Evolutionary conservation across 2,113 vertebrate genomes (phyloP).

Genomic region (Charadrius vociferus): DNA sequence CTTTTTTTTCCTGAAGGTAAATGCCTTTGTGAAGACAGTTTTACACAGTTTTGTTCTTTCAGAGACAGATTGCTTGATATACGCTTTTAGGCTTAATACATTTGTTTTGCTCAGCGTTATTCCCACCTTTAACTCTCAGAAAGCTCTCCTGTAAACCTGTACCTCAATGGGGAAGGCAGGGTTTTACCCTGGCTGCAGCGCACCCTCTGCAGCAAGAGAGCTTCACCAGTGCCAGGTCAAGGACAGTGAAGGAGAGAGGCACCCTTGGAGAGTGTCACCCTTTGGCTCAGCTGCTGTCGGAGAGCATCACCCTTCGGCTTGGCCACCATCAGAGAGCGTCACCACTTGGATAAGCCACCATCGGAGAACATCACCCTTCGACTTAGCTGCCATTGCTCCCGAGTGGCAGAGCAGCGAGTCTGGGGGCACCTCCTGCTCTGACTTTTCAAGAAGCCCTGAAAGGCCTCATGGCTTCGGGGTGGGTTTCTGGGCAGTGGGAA

Average conservation of each 20-base stretch:
- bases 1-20: background rate
- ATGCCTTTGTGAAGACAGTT: background rate
- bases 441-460: background rate
- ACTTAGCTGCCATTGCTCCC: accelerated
- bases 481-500: background rate
- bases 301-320: too few relatives aligned
- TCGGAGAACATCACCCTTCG: too few relatives aligned
- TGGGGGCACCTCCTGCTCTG: background rate
- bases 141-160: background rate
- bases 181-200: background rate
- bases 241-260: too few relatives aligned
- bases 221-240: accelerated
- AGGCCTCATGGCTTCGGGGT: too few relatives aligned
- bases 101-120: background rate
- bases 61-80: background rate
- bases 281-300: background rate
- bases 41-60: background rate
- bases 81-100: background rate
- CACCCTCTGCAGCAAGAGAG: background rate
- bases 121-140: background rate
- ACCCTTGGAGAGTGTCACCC: too few relatives aligned
- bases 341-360: too few relatives aligned
- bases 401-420: background rate
- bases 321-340: too few relatives aligned
- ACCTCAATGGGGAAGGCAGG: background rate